Evolutionary conservation across 2,113 vertebrate genomes (phyloP).

Genomic region (Bubo blakistoni): DNA sequence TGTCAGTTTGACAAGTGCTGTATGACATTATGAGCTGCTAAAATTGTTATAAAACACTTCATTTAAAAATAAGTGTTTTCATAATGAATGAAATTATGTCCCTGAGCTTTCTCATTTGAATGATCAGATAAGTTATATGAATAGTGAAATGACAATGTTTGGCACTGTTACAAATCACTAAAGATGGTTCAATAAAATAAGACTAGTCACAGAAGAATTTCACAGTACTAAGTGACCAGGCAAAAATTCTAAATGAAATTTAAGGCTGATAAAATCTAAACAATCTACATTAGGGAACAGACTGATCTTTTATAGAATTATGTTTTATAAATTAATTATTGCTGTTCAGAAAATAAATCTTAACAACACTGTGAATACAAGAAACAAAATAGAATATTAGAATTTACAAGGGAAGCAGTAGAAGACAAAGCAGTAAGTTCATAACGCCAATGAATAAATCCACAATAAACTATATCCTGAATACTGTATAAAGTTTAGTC

Average conservation of each 20-base stretch:
- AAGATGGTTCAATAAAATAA: background rate
- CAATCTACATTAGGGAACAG: background rate
- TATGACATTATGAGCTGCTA: background rate
- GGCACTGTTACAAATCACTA: background rate
- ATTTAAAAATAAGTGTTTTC: background rate
- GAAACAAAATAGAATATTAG: background rate
- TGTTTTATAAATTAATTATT: background rate
- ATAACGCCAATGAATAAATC: background rate
- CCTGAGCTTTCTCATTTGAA: background rate
- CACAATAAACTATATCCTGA: background rate
- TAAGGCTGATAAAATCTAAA: background rate
- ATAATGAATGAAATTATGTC: background rate
- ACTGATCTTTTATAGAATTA: background rate
- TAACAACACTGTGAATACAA: background rate
- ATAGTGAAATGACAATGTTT: background rate
- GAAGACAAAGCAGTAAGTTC: background rate
- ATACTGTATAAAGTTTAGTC: background rate
- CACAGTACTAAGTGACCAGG: background rate
- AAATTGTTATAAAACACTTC: slow-evolving; percentile 5
- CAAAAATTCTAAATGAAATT: background rate
- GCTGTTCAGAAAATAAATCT: background rate
- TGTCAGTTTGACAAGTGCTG: background rate
- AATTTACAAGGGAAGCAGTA: background rate
- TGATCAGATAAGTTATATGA: background rate
- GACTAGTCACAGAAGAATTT: background rate